A percentile compares a stretch with the other conserved stretches of the same genome.
phyloP scores from a whole-genome alignment of 2,113 vertebrate genomes.

The Microcebus lehilahytsara region DNA sequence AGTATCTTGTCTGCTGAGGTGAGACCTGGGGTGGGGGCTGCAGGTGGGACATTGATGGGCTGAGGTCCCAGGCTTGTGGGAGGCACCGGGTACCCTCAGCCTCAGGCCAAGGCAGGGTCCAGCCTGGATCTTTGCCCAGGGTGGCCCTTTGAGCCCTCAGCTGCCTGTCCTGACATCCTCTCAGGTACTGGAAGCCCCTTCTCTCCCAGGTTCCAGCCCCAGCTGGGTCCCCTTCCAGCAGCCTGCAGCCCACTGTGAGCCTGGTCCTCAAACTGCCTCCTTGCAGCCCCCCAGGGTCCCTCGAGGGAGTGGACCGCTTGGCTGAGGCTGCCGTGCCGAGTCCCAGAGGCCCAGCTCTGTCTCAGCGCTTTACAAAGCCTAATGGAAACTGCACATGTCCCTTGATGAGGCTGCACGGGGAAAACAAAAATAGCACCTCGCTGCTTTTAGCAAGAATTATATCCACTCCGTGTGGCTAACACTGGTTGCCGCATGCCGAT shows the following conservation, averaged over 20 bases:
- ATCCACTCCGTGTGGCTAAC: constrained; percentile 56
- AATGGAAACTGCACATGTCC: constrained; percentile 55
- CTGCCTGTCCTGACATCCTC: not conserved
- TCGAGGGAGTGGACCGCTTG: not conserved
- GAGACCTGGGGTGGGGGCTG: not conserved
- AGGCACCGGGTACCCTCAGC: not conserved
- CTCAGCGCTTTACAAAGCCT: constrained; percentile 6
- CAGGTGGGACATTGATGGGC: not conserved
- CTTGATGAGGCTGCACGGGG: constrained; percentile 47
- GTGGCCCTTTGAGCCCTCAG: not conserved
- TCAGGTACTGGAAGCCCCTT: not conserved
- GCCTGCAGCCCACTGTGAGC: not conserved
- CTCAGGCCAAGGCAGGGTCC: not conserved
- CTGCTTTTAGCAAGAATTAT: constrained; percentile 71
- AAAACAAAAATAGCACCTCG: constrained; percentile 71
- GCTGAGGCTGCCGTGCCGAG: not conserved
- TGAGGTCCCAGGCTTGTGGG: not conserved
- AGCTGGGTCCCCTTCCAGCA: not conserved
- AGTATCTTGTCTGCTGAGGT: not conserved
- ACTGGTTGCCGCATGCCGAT: constrained; percentile 49
- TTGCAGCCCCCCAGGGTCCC: not conserved
- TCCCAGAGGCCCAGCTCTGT: not conserved
- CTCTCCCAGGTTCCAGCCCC: not conserved
- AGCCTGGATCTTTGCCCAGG: not conserved
- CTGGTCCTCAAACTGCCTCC: not conserved